Evolutionary conservation across 2,797 vertebrate genomes (phyloP), one percentile per base, ranked within the genome.

Genomic region (Coendou prehensilis): DNA sequence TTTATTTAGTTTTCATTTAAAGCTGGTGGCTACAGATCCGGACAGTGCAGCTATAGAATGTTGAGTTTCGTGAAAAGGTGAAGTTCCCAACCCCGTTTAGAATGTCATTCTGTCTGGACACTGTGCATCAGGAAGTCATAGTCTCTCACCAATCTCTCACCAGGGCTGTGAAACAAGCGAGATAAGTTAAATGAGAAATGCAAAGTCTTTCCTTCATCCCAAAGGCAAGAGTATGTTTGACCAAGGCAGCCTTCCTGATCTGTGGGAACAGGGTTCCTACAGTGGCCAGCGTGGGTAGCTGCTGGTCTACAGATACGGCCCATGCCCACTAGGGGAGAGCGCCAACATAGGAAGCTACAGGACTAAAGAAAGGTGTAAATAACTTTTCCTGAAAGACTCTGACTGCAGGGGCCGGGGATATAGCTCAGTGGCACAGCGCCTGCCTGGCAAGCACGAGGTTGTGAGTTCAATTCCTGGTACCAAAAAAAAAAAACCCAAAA

Each of bases 1-100:
- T 88, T 75, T 23, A 64, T 11, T 84, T 90, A 59, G 37, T 69
- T 92, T 86, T 63, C 64, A 47, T 50, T 75, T 84, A 14, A 84
- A 83, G 33, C 33, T 79, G 3, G 6, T 9, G 59, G 22, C 69
- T 83, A 11, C 0, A 23, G 13, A 54, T 8, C n/a, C 1, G 7
- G 45, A 17, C 0, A 9, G 17, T 4, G 14, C 5, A 18, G 8
- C 57, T 93, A 33, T 73, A 78, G 80, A 64, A 47, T 5, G 64
- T 4, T 93, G 89, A 28, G 13, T 78, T 63, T 52, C 2, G 0
- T 59, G 78, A 33, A 37, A 22, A 61, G 17, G 20, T 20, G 20
- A 96, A 56, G 2, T 37, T 61, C 37, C 1, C 0, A 2, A 0
- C 28, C 56, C 6, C 10, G 1, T 93, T 80, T 76, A 41, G 56